Conservation (phyloP, 2,888 invertebrate species). For the Xylota sylvarum region DNA sequence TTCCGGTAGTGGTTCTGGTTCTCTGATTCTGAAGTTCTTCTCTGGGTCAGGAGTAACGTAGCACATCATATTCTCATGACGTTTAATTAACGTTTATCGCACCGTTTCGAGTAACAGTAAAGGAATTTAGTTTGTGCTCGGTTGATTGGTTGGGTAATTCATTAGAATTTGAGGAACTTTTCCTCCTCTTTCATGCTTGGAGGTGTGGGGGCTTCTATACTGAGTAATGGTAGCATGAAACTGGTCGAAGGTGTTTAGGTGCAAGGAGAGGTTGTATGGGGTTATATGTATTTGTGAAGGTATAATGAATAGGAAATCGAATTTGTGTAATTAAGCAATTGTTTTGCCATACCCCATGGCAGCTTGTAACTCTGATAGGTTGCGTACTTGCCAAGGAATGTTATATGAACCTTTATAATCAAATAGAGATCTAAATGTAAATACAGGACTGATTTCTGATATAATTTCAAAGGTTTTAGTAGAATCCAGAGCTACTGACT, state of each 20-base stretch:
- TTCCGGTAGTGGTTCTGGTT: conserved; percentile 13
- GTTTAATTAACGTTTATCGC: conserved; percentile 77
- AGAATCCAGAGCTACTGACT: too few species aligned
- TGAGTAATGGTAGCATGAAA: neutral
- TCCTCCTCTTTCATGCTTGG: neutral
- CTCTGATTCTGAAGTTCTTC: conserved; percentile 34
- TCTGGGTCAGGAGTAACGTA: conserved; percentile 72
- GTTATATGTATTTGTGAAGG: neutral
- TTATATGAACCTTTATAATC: too few species aligned
- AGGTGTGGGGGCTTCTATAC: neutral
- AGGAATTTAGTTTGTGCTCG: conserved; percentile 70
- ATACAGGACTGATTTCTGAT: too few species aligned
- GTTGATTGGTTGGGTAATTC: conserved; percentile 75
- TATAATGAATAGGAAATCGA: neutral
- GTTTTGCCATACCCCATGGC: conserved; percentile 9
- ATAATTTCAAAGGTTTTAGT: too few species aligned
- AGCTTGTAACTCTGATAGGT: neutral
- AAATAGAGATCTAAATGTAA: too few species aligned
- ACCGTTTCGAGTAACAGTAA: conserved; percentile 74
- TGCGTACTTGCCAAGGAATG: neutral
- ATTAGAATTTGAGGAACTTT: conserved; percentile 74
- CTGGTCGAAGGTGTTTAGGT: too few species aligned
- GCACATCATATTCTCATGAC: conserved; percentile 76
- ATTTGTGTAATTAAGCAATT: conserved; percentile 43
- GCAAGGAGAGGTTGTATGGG: too few species aligned